These are phyloP conservation scores for Cacatua alba DNA, from an alignment of 2,113 vertebrate genomes.

Conservation along the genomic window DNA sequence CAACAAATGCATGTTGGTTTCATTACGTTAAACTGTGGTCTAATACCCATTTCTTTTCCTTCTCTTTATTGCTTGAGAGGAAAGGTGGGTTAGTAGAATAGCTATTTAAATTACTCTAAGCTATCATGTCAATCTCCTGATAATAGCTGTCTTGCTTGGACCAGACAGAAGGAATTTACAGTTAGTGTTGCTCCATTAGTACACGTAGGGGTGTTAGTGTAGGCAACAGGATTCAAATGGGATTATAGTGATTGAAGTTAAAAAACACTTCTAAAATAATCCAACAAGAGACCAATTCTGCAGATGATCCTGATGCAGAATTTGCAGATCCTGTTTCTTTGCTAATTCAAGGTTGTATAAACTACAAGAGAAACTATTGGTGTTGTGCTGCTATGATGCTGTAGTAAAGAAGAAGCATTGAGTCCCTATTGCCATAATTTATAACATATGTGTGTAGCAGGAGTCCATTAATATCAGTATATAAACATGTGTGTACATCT, in stretches of 20 bases:
- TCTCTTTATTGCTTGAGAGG: constrained; percentile 5
- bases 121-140: background rate
- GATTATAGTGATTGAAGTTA: constrained; percentile 47
- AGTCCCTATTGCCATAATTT: background rate
- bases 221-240: background rate
- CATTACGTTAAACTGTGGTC: constrained; percentile 33
- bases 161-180: constrained; percentile 24
- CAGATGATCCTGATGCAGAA: background rate
- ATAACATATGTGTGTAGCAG: background rate
- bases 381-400: background rate
- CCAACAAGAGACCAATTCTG: background rate
- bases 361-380: background rate
- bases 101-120: constrained; percentile 25
- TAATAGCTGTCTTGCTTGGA: background rate
- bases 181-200: background rate
- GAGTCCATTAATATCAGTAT: background rate
- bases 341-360: background rate
- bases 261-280: constrained; percentile 12
- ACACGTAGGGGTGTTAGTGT: background rate
- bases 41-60: background rate
- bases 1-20: constrained; percentile 53
- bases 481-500: accelerated
- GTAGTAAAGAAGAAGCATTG: background rate
- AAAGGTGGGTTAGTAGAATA: background rate
- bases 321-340: background rate